Evolutionary conservation across 2,113 vertebrate genomes (phyloP).

Genomic region (Pelecanoides urinatrix): DNA sequence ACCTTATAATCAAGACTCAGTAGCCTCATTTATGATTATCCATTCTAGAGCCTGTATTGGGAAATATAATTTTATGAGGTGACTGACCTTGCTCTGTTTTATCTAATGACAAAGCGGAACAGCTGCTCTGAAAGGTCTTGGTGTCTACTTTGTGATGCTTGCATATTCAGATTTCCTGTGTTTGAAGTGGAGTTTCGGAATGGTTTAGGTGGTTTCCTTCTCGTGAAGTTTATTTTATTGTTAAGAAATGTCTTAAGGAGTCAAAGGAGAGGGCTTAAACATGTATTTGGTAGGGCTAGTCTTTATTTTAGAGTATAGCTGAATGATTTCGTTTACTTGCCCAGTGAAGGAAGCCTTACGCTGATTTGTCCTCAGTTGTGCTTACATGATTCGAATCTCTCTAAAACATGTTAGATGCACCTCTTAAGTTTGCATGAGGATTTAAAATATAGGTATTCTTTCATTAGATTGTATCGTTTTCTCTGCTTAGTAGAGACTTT

Average conservation of each 20-base stretch:
- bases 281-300: neutral
- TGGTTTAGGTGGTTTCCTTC: conserved; percentile 5
- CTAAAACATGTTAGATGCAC: neutral
- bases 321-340: conserved; percentile 1
- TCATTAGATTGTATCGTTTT: neutral
- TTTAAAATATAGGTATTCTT: conserved; percentile 14
- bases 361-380: neutral
- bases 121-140: conserved; percentile 25
- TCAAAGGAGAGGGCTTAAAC: neutral
- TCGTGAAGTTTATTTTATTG: conserved; percentile 12
- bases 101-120: neutral
- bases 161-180: neutral
- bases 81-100: conserved; percentile 3
- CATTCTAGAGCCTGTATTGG: neutral
- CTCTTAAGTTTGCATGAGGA: neutral
- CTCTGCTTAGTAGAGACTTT: neutral
- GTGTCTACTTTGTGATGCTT: neutral
- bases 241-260: conserved; percentile 18
- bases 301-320: neutral
- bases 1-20: neutral
- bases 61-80: neutral
- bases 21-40: neutral
- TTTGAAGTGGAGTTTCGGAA: neutral
- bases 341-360: neutral
- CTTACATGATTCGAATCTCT: neutral